phyloP scores from a whole-genome alignment of 2,113 vertebrate genomes.

The Pterocles gutturalis region DNA sequence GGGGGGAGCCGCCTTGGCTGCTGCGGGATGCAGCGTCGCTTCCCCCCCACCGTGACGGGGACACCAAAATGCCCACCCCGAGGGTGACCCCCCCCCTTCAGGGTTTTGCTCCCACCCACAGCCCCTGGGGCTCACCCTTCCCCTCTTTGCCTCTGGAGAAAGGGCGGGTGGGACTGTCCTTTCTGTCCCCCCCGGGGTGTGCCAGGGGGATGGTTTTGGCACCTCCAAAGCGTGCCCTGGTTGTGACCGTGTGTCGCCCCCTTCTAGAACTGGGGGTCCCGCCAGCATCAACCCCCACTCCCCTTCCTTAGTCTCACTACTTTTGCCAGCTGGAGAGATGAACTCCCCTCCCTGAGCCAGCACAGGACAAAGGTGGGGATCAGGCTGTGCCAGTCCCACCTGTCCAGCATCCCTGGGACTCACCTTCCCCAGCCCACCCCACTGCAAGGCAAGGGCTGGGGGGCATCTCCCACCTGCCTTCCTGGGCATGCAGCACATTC shows the following conservation, averaged over 20 bases:
- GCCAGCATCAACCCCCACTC: accelerated
- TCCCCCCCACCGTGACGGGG: neutral
- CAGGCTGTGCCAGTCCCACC: neutral
- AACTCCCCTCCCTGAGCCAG: neutral
- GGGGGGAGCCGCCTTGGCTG: neutral
- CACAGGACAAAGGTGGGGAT: neutral
- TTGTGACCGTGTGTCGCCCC: neutral
- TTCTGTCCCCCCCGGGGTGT: neutral
- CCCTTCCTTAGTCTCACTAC: neutral
- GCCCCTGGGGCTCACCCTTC: too few species aligned
- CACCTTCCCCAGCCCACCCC: neutral
- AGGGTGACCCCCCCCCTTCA: too few species aligned
- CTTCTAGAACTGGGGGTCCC: neutral
- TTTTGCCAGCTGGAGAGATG: too few species aligned
- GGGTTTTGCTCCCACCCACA: neutral
- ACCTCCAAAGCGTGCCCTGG: neutral
- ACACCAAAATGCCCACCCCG: neutral
- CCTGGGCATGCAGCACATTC: neutral
- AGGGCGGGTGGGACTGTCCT: too few species aligned
- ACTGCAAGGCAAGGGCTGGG: neutral
- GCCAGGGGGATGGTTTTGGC: neutral
- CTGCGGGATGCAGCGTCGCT: neutral
- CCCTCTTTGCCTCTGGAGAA: neutral
- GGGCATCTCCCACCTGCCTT: neutral
- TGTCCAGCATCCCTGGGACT: neutral